Evolutionary conservation across 1,140 invertebrate genomes (phyloP).

Genomic region (Drosophila virilis): DNA sequence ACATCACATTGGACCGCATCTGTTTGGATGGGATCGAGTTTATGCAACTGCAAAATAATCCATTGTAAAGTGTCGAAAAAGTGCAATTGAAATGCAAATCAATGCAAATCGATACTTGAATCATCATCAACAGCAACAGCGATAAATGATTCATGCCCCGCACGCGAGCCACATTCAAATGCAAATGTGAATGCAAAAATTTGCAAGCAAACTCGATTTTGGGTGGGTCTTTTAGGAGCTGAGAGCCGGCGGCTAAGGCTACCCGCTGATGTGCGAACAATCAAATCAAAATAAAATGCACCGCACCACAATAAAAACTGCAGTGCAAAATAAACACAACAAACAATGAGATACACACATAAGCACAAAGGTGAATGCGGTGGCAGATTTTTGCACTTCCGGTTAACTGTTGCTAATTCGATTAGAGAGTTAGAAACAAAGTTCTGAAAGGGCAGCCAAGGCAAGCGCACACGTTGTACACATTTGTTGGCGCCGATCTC

Average conservation of each 20-base stretch:
- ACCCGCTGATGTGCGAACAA: slow-evolving; percentile 71
- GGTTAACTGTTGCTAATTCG: slow-evolving; percentile 79
- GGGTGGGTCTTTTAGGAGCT: slow-evolving; percentile 22
- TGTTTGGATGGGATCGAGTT: slow-evolving; percentile 15
- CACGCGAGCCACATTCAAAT: slow-evolving; percentile 74
- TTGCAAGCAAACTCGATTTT: slow-evolving; percentile 48
- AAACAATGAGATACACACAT: slow-evolving; percentile 32
- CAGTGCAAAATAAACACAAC: slow-evolving; percentile 52
- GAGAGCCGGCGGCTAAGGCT: slow-evolving; percentile 7
- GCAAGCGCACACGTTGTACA: slow-evolving; percentile 24
- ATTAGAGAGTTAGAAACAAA: slow-evolving; percentile 62
- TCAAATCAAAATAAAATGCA: slow-evolving; percentile 80
- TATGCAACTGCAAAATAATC: slow-evolving; percentile 74
- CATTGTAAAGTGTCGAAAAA: slow-evolving; percentile 81
- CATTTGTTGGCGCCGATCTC: slow-evolving; percentile 57
- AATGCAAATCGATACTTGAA: slow-evolving; percentile 82
- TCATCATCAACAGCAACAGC: slow-evolving; percentile 55
- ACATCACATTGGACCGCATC: slow-evolving; percentile 26
- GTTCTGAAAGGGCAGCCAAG: neutral
- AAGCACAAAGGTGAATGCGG: slow-evolving; percentile 34
- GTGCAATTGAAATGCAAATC: slow-evolving; percentile 81
- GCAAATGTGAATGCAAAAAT: slow-evolving; percentile 63
- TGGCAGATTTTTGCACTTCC: slow-evolving; percentile 70
- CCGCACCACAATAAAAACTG: slow-evolving; percentile 45
- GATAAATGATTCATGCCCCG: slow-evolving; percentile 78